Evolutionary conservation across 2,888 invertebrate species (phyloP), one percentile per base, ranked within the genome.

Genomic region (Mesoligia furuncula): DNA sequence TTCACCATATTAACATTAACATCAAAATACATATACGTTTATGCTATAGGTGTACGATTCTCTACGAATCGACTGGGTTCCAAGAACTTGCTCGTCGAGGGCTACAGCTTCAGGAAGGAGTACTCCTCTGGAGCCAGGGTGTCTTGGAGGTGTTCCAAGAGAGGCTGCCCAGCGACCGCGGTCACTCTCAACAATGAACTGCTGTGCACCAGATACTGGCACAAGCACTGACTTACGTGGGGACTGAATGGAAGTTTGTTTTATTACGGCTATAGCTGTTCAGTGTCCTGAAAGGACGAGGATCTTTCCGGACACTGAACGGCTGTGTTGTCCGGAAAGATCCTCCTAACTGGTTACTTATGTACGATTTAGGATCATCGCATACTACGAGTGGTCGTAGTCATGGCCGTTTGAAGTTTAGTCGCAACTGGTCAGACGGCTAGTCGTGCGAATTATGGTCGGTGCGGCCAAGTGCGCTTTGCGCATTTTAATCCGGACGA

Each of bases 131-230:
- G 87, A 9, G 3, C 11, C 20, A 85, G 89, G 39, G 67, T 85
- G 1, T 87, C 90, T 1, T 91, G 91, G 91, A 80, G 91, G 42
- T 91, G 90, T 68, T 79, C 81, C 51, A 88, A 80, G 69, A 75
- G 88, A 42, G 87, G 88, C 20, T 90, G 90, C 36, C 87, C 85
- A 9, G 89, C 89, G n/a, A 90, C 90, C 8, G 89, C 85, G 2
- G 64, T 84, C 42, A 91, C 90, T 2, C 2, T 87, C 20, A 67
- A 80, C 24, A 36, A 75, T 15, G 39, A 77, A 66, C 59, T 88
- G 31, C 27, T 69, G 6, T 9, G 54, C 13, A 86, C 85, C 42
- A 85, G 66, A 68, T 54, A 87, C 17, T 13, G 66, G 15, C 88
- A 88, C n/a, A 77, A 42, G 8, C 88, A 88, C 68, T 75, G 45